These are phyloP conservation scores for Enhydra lutris DNA, from an alignment of 2,113 vertebrate species.

Conservation along the genomic window DNA sequence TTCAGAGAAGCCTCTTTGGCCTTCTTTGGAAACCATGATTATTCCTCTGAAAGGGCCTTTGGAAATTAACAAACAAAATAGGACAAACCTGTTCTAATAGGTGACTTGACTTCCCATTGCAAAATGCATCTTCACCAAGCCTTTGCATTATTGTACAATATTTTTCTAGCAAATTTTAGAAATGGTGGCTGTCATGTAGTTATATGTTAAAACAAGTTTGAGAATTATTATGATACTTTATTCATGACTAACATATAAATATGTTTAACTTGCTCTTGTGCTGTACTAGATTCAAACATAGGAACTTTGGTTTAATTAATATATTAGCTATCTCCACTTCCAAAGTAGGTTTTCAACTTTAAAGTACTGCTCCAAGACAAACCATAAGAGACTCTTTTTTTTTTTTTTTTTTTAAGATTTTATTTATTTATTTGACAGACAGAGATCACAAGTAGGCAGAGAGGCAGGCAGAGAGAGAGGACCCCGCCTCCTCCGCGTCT, in stretches of 20 bases:
- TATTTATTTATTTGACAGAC: too few species aligned
- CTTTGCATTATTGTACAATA: background rate
- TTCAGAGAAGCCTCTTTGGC: constrained; percentile 4
- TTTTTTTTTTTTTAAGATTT: too few species aligned
- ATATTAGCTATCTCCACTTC: constrained; percentile 7
- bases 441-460: too few species aligned
- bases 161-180: background rate
- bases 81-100: background rate
- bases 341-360: background rate
- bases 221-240: background rate
- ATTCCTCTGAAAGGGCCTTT: background rate
- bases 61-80: background rate
- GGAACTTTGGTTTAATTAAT: background rate
- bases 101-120: constrained; percentile 30
- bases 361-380: background rate
- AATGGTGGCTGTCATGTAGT: background rate
- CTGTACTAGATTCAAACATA: background rate
- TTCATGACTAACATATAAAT: background rate
- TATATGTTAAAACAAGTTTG: constrained; percentile 17
- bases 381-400: too few species aligned
- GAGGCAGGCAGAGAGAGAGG: too few species aligned
- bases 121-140: background rate
- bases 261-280: background rate
- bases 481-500: background rate
- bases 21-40: background rate